phyloP scores from a whole-genome alignment of 2,888 invertebrate species.

The Xestia rhomboidea region DNA sequence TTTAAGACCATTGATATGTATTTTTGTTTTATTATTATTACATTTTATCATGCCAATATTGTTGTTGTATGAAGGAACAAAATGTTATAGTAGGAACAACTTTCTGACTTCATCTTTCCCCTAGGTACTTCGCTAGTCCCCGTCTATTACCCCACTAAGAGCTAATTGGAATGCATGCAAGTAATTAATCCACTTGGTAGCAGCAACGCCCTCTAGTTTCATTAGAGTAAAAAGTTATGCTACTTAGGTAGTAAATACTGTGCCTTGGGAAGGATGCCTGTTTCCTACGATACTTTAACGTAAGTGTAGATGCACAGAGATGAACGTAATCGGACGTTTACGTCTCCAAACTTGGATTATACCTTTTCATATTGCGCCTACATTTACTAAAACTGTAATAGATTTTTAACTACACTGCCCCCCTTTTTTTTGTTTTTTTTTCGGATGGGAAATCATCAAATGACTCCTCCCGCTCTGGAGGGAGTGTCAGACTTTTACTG shows the following conservation, averaged over 20 bases:
- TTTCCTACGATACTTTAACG: neutral
- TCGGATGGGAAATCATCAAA: too few species aligned
- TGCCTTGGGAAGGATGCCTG: constrained; percentile 13
- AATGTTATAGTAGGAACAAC: neutral
- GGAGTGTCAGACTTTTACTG: too few species aligned
- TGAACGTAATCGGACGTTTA: too few species aligned
- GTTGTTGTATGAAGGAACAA: too few species aligned
- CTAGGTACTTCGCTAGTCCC: constrained; percentile 15
- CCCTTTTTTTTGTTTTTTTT: too few species aligned
- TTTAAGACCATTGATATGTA: neutral
- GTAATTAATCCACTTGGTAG: constrained; percentile 70
- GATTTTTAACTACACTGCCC: too few species aligned
- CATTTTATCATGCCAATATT: neutral
- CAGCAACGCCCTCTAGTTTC: constrained; percentile 70
- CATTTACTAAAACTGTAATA: too few species aligned
- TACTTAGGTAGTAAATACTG: constrained; percentile 62
- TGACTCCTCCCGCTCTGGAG: too few species aligned
- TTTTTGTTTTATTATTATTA: neutral
- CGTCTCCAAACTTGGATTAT: neutral
- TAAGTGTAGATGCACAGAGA: too few species aligned
- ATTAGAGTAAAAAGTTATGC: constrained; percentile 71
- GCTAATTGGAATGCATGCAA: constrained; percentile 61
- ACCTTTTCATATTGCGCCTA: neutral
- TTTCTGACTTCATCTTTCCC: neutral
- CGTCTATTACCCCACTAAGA: constrained; percentile 49